phyloP scores from a whole-genome alignment of 2,797 vertebrate genomes.

The Dendrocincla fuliginosa region DNA sequence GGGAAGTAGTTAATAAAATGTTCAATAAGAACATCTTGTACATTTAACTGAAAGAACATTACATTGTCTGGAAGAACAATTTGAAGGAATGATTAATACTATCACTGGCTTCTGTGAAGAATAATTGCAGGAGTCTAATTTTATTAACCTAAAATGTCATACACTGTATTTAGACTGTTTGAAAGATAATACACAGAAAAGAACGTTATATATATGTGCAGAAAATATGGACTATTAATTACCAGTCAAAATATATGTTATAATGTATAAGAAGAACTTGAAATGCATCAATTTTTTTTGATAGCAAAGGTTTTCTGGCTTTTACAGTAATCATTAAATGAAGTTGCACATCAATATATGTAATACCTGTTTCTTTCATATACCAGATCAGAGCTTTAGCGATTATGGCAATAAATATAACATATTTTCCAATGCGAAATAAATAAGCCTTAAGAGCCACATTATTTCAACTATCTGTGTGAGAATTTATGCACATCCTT shows the following conservation, averaged over 20 bases:
- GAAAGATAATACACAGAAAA: background rate
- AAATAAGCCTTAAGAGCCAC: constrained; percentile 14
- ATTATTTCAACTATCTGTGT: background rate
- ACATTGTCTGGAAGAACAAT: constrained; percentile 6
- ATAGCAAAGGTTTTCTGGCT: background rate
- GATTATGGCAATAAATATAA: background rate
- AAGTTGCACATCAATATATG: background rate
- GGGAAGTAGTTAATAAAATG: constrained; percentile 3
- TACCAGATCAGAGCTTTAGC: background rate
- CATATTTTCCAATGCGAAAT: background rate
- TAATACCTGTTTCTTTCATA: constrained; percentile 1
- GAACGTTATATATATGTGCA: background rate
- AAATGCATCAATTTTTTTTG: background rate
- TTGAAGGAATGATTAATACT: constrained; percentile 44
- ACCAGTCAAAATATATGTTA: background rate
- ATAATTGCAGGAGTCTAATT: constrained; percentile 30
- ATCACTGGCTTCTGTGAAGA: constrained; percentile 7
- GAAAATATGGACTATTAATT: background rate
- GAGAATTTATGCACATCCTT: background rate
- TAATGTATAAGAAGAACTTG: background rate
- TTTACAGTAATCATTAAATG: background rate
- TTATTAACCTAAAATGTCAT: constrained; percentile 24
- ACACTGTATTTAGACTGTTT: background rate
- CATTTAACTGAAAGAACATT: constrained; percentile 32
- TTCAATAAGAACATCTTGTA: constrained; percentile 35